Evolutionary conservation across 92 coral and sea anemone genomes (phyloP).

Genomic region (Chrysogorgia sp.): DNA sequence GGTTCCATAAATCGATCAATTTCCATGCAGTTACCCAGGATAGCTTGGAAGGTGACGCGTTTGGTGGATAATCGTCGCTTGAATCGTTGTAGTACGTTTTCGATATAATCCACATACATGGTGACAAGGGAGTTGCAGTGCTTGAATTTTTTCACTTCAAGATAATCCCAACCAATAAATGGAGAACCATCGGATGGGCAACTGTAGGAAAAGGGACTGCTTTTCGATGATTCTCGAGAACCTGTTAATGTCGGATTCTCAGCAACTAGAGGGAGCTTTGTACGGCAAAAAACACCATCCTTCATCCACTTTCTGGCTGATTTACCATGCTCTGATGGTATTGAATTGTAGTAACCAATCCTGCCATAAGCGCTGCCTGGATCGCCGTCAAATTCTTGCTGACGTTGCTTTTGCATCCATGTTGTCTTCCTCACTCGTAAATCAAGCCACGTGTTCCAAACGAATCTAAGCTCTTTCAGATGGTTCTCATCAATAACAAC

Average conservation of each 20-base stretch:
- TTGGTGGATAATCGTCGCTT: conserved; percentile 37
- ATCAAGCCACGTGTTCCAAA: conserved; percentile 71
- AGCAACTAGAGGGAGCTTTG: conserved; percentile 4
- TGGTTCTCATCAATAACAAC: conserved; percentile 54
- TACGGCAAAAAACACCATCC: conserved; percentile 59
- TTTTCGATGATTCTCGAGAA: neutral
- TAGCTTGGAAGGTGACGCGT: conserved; percentile 51
- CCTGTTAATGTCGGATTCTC: conserved; percentile 78
- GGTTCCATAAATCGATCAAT: conserved; percentile 47
- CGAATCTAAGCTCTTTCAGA: conserved; percentile 37
- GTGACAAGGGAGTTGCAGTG: conserved; percentile 37
- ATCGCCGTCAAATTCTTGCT: conserved; percentile 7
- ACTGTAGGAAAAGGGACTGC: conserved; percentile 40
- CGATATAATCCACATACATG: conserved; percentile 66
- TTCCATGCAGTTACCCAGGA: conserved; percentile 66
- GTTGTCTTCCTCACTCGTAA: conserved; percentile 32
- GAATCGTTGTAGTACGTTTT: conserved; percentile 52
- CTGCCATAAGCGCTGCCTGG: conserved; percentile 9
- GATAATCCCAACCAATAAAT: conserved; percentile 75
- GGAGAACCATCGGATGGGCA: conserved; percentile 40
- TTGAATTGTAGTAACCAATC: conserved; percentile 28
- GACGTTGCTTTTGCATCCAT: conserved; percentile 59
- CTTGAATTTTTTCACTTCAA: conserved; percentile 46
- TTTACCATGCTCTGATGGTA: conserved; percentile 62
- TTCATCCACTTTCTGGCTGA: conserved; percentile 68